Percentiles rank a stretch among this genome's conserved stretches.
These are phyloP conservation scores for Cylloceria caligata DNA, from an alignment of 2,888 invertebrate species.

Conservation along the genomic window DNA sequence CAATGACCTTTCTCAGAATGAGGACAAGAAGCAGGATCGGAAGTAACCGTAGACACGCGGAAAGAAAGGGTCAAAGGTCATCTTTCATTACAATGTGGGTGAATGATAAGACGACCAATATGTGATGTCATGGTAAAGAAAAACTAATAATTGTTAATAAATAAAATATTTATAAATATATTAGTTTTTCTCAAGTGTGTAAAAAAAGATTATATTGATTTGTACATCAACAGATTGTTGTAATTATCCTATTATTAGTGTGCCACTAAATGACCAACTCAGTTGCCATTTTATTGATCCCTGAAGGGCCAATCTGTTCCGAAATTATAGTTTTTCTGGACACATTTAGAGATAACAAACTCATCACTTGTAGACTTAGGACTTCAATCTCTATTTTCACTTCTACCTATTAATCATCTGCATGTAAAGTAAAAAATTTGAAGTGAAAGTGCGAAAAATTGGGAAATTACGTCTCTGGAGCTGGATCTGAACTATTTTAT, in stretches of 20 bases:
- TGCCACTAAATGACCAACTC: slow-evolving; percentile 13
- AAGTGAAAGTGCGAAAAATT: not conserved
- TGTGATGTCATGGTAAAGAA: too few relatives aligned
- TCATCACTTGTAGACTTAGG: not conserved
- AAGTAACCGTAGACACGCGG: too few relatives aligned
- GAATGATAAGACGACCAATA: too few relatives aligned
- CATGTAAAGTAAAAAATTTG: not conserved
- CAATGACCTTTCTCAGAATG: too few relatives aligned
- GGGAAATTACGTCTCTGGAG: not conserved
- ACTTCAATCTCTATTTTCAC: not conserved
- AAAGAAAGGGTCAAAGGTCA: too few relatives aligned
- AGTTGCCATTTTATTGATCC: slow-evolving; percentile 6
- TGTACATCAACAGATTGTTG: slow-evolving; percentile 50
- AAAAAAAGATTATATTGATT: slow-evolving; percentile 41
- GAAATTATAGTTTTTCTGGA: not conserved
- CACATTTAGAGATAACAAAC: not conserved
- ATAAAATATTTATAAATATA: slow-evolving; percentile 1
- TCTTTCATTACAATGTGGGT: too few relatives aligned
- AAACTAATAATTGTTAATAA: too few relatives aligned
- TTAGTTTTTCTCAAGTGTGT: not conserved
- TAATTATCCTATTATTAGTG: not conserved
- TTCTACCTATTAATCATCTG: too few relatives aligned
- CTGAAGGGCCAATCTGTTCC: not conserved
- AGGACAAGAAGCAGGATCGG: too few relatives aligned
- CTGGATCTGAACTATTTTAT: not conserved